Conservation (phyloP, 2,888 invertebrate genomes). For the Stenurella melanura region DNA sequence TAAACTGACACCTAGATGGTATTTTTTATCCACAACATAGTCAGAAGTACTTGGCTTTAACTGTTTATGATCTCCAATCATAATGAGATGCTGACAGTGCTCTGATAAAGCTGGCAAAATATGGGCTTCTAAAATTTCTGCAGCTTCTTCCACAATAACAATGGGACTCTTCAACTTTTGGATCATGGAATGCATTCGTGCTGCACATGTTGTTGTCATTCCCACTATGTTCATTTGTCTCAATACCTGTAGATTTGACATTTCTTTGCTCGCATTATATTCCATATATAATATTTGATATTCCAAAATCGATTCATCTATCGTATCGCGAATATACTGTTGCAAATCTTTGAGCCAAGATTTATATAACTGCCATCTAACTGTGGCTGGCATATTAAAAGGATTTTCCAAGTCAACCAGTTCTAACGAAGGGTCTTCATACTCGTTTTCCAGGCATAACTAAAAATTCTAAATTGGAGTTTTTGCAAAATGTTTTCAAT, state of each 20-base stretch:
- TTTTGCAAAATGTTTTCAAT: too few species aligned
- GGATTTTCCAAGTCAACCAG: background rate
- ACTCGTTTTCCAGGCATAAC: background rate
- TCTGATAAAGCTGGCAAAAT: constrained; percentile 77
- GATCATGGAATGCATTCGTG: constrained; percentile 77
- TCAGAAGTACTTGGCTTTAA: constrained; percentile 82
- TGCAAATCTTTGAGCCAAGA: background rate
- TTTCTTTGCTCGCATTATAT: background rate
- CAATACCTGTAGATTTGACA: background rate
- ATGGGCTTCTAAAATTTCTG: constrained; percentile 90
- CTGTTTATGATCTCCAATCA: constrained; percentile 84
- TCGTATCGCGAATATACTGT: background rate
- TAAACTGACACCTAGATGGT: constrained; percentile 81
- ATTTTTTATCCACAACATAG: constrained; percentile 79
- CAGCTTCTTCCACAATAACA: constrained; percentile 91
- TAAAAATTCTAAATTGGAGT: background rate
- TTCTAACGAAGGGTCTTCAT: background rate
- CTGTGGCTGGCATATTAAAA: background rate
- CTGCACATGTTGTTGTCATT: constrained; percentile 86
- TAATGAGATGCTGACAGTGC: constrained; percentile 85
- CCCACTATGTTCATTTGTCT: constrained; percentile 75
- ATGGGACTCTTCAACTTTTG: constrained; percentile 78
- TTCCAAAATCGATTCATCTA: background rate
- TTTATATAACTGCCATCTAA: background rate
- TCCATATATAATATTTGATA: background rate